Percentiles rank a stretch among this genome's conserved stretches.
phyloP scores from a whole-genome alignment of 2,797 vertebrate genomes.

The Xiphorhynchus erythropygius region DNA sequence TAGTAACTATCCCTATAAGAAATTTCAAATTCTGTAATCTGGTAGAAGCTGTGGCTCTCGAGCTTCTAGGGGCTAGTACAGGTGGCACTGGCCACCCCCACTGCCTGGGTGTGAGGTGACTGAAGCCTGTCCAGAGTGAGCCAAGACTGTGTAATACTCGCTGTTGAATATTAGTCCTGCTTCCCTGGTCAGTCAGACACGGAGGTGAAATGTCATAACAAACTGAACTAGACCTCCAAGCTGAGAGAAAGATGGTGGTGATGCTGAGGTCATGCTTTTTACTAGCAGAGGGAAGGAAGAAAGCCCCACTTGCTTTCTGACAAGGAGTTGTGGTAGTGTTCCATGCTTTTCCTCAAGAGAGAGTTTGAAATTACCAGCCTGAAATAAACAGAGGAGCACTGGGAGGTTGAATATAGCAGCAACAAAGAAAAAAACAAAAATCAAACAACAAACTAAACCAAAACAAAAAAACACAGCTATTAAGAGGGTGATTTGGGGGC shows the following conservation, averaged over 20 bases:
- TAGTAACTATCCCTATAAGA: not conserved
- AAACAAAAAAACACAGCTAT: not conserved
- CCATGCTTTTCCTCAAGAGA: not conserved
- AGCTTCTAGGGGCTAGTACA: not conserved
- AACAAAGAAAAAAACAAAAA: not conserved
- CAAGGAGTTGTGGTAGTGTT: not conserved
- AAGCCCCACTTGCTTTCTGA: fast-evolving
- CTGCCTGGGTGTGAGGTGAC: too few species aligned
- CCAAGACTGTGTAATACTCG: too few species aligned
- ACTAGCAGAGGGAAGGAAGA: not conserved
- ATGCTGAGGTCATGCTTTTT: not conserved
- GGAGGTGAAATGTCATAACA: not conserved
- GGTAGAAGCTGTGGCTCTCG: not conserved
- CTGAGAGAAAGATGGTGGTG: not conserved
- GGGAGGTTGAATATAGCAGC: not conserved
- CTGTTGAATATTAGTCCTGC: not conserved
- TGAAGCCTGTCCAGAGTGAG: not conserved
- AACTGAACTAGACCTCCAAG: not conserved
- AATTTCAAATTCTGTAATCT: not conserved
- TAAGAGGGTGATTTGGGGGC: not conserved
- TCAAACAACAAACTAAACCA: too few species aligned
- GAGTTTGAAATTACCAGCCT: not conserved
- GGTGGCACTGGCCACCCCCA: not conserved
- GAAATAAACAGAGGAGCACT: not conserved
- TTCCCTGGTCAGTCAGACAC: not conserved